These are phyloP conservation scores for Lasioglossum morio DNA, from an alignment of 2,888 invertebrate genomes.

Conservation along the genomic window DNA sequence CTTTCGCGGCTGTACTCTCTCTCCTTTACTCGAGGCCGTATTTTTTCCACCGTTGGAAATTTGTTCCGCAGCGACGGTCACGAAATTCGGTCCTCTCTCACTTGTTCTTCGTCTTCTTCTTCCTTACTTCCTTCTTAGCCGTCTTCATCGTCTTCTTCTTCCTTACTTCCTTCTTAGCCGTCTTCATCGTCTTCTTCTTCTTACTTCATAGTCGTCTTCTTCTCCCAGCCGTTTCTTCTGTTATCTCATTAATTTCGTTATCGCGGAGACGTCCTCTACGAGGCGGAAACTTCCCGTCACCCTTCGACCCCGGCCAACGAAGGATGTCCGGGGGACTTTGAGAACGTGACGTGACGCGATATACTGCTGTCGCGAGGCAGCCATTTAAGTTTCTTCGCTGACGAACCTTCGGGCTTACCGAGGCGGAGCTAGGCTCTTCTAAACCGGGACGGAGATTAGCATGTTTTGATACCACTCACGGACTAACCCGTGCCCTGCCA, in stretches of 20 bases:
- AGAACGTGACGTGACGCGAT: conserved; percentile 27
- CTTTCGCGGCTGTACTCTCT: conserved; percentile 67
- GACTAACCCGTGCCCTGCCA: conserved; percentile 43
- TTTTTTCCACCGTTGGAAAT: conserved; percentile 54
- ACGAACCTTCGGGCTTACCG: conserved; percentile 59
- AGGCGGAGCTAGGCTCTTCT: conserved; percentile 39
- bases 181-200: background rate
- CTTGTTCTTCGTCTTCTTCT: background rate
- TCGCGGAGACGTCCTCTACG: background rate
- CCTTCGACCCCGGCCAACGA: conserved; percentile 1
- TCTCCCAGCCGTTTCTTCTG: background rate
- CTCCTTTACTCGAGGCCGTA: conserved; percentile 16
- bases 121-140: background rate
- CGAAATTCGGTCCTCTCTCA: background rate
- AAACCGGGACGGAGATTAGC: conserved; percentile 65
- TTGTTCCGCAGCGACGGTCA: conserved; percentile 36
- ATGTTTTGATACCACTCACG: conserved; percentile 72
- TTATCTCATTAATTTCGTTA: background rate
- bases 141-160: background rate
- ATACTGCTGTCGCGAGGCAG: conserved; percentile 46
- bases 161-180: background rate
- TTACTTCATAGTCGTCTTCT: background rate
- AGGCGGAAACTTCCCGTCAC: background rate
- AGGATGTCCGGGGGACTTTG: conserved; percentile 8
- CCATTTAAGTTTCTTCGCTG: conserved; percentile 70